Conservation (phyloP, 1,140 invertebrate genomes). For the Microplitis mediator region DNA sequence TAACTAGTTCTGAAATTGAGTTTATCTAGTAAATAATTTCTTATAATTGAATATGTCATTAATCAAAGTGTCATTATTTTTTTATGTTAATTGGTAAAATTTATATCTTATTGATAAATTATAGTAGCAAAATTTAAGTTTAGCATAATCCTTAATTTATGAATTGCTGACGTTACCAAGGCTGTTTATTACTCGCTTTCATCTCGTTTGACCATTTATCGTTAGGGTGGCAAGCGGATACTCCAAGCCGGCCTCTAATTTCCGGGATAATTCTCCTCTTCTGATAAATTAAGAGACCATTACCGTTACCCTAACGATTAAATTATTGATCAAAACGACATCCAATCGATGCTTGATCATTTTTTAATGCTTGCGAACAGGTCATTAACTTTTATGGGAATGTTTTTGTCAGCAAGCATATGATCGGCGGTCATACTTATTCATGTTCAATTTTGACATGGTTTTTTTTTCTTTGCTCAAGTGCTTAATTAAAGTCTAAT, state of each 20-base stretch:
- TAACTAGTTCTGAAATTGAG: too few relatives aligned
- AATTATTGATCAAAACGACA: background rate
- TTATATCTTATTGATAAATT: background rate
- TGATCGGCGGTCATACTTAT: too few relatives aligned
- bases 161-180: background rate
- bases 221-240: constrained; percentile 25
- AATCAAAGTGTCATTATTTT: too few relatives aligned
- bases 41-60: too few relatives aligned
- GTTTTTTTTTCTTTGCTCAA: too few relatives aligned
- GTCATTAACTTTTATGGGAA: background rate
- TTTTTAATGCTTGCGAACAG: background rate
- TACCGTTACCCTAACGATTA: constrained; percentile 5
- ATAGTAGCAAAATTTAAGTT: background rate
- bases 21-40: too few relatives aligned
- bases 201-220: background rate
- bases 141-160: constrained; percentile 1
- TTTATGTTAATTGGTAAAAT: background rate
- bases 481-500: too few relatives aligned
- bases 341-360: constrained; percentile 4
- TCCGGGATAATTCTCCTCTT: constrained; percentile 29
- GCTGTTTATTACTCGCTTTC: constrained; percentile 26
- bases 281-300: constrained; percentile 1
- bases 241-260: constrained; percentile 31
- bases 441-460: too few relatives aligned
- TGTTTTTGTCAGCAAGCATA: background rate